Evolutionary conservation across 1,140 invertebrate species (phyloP).

Genomic region (Ruditapes philippinarum): DNA sequence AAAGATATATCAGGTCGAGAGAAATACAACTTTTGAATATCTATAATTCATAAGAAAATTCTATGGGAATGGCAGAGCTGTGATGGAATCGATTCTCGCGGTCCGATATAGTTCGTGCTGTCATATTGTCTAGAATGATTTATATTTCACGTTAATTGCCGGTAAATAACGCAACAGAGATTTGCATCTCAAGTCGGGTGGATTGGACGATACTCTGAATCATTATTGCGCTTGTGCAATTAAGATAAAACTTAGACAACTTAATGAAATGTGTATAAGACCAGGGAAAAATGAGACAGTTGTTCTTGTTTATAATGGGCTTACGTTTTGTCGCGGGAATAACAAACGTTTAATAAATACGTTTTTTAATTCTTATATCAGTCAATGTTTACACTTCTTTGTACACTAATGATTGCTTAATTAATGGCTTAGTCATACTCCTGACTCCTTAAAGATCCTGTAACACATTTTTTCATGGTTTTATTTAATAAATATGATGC

Average conservation of each 20-base stretch:
- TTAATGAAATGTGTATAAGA: conserved; percentile 9
- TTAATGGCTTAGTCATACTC: background rate
- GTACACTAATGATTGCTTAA: background rate
- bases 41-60: conserved; percentile 24
- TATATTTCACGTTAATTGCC: conserved; percentile 24
- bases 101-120: background rate
- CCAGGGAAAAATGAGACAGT: background rate
- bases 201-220: conserved; percentile 37
- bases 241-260: conserved; percentile 23
- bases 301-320: background rate
- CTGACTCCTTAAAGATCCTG: background rate
- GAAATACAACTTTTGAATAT: no score
- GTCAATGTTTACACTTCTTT: conserved; percentile 32
- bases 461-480: no score
- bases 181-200: background rate
- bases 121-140: conserved; percentile 25
- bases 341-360: background rate
- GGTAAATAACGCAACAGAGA: conserved; percentile 27
- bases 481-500: no score
- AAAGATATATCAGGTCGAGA: no score
- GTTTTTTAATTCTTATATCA: no score
- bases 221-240: background rate
- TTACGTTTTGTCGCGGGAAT: background rate
- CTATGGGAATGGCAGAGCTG: background rate
- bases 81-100: conserved; percentile 6